phyloP scores from a whole-genome alignment of 2,113 vertebrate species.

The Hyperopisus bebe region DNA sequence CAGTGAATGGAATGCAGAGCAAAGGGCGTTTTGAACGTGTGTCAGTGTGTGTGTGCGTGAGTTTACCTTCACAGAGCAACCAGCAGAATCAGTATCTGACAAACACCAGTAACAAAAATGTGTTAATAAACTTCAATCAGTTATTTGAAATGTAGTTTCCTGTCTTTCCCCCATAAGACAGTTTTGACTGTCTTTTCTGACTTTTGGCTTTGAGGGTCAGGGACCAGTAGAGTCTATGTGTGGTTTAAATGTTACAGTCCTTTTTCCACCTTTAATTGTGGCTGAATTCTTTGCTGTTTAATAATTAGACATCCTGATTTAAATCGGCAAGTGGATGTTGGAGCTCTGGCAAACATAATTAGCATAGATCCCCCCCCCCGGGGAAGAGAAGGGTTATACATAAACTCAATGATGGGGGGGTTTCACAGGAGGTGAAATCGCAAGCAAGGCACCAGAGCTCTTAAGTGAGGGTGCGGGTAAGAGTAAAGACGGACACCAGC shows the following conservation, averaged over 20 bases:
- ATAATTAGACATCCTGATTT: background rate
- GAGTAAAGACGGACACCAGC: background rate
- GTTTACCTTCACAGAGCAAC: background rate
- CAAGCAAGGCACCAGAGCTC: background rate
- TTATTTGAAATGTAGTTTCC: background rate
- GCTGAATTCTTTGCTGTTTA: background rate
- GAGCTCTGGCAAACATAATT: no score
- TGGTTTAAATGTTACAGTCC: background rate
- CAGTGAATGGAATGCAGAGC: background rate
- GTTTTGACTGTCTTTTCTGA: background rate
- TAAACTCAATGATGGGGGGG: background rate
- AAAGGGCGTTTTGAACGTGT: background rate
- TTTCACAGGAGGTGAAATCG: background rate
- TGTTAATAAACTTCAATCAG: background rate
- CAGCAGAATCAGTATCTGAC: background rate
- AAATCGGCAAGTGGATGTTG: background rate
- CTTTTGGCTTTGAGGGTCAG: background rate
- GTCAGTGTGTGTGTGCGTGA: background rate
- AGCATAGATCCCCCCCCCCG: background rate
- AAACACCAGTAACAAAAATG: background rate
- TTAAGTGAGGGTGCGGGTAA: background rate
- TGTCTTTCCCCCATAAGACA: background rate
- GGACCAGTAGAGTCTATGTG: background rate
- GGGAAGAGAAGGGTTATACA: background rate
- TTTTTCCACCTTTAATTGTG: background rate